A percentile compares a stretch with the other conserved stretches of the same genome.
These are phyloP conservation scores for Latrodectus elegans DNA, from an alignment of 2,888 invertebrate genomes.

Conservation along the genomic window DNA sequence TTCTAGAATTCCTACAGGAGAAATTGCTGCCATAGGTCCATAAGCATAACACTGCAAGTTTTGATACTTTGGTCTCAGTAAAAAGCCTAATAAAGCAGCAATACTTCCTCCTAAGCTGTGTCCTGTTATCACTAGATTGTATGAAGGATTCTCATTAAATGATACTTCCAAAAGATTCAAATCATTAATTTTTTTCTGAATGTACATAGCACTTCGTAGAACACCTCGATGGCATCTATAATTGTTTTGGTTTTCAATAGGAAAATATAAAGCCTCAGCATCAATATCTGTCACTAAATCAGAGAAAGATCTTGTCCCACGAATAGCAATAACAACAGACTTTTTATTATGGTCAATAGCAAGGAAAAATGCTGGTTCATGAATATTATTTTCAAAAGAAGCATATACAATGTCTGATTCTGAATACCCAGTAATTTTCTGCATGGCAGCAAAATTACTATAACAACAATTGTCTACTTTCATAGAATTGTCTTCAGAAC, in stretches of 20 bases:
- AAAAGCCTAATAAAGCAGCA: conserved; percentile 37
- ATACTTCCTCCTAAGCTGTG: conserved; percentile 62
- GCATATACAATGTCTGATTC: conserved; percentile 51
- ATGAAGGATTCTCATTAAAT: conserved; percentile 38
- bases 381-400: conserved; percentile 31
- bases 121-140: conserved; percentile 48
- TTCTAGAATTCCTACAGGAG: conserved; percentile 14
- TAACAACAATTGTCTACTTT: conserved; percentile 37
- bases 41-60: conserved; percentile 48
- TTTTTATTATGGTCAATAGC: conserved; percentile 39
- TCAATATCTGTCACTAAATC: conserved; percentile 52
- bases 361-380: conserved; percentile 56
- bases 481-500: neutral
- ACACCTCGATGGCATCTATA: conserved; percentile 50
- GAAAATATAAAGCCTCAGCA: conserved; percentile 23
- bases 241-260: neutral
- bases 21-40: conserved; percentile 39
- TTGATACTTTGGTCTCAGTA: conserved; percentile 42
- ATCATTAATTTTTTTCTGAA: conserved; percentile 49
- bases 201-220: conserved; percentile 46
- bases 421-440: conserved; percentile 31
- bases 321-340: conserved; percentile 34
- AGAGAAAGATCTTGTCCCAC: conserved; percentile 51
- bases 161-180: conserved; percentile 27
- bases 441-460: conserved; percentile 39